Evolutionary conservation across 2,113 vertebrate genomes (phyloP).

Genomic region (Leucoraja erinaceus): DNA sequence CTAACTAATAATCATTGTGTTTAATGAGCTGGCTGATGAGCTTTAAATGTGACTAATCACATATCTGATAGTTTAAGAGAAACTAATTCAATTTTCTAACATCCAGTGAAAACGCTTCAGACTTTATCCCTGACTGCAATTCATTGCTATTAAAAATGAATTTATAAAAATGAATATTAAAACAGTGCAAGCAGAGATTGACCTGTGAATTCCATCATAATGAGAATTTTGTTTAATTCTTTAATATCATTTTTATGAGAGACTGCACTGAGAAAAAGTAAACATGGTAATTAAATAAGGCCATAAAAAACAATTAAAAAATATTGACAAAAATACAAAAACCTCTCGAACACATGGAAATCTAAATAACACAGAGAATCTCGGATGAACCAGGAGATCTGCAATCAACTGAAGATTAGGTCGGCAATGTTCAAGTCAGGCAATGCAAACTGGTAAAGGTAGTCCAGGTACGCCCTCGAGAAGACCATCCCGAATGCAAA

Average conservation of each 20-base stretch:
- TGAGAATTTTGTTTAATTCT: background rate
- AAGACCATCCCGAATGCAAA: too few species aligned
- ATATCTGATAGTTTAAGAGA: background rate
- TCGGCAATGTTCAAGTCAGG: too few species aligned
- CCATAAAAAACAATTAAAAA: background rate
- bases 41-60: constrained; percentile 12
- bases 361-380: background rate
- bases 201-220: background rate
- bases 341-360: background rate
- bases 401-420: too few species aligned
- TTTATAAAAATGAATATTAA: background rate
- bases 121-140: background rate
- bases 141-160: background rate
- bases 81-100: background rate
- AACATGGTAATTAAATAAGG: background rate
- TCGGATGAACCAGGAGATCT: too few species aligned
- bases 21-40: constrained; percentile 2
- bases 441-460: too few species aligned
- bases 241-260: background rate
- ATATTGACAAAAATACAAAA: background rate
- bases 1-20: background rate
- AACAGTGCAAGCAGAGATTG: background rate
- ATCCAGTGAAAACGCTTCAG: background rate
- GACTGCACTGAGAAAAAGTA: background rate
- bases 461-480: too few species aligned